Evolutionary conservation across 2,797 vertebrate species (phyloP).

Genomic region (Alauda arvensis): DNA sequence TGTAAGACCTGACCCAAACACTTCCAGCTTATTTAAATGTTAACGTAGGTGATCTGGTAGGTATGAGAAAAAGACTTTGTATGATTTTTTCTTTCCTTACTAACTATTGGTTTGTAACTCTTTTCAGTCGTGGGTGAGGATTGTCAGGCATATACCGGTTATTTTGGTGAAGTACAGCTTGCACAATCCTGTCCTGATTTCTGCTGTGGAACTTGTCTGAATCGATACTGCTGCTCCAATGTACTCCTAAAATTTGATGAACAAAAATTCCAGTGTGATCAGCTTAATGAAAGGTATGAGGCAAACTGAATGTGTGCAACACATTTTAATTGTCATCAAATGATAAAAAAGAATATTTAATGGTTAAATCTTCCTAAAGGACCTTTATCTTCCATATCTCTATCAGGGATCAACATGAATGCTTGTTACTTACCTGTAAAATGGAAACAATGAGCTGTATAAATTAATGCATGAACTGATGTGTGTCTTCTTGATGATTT

Average conservation of each 20-base stretch:
- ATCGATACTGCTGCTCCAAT: not conserved
- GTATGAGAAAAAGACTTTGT: not conserved
- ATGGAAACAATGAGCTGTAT: not conserved
- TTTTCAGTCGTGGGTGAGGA: not conserved
- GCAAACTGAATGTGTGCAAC: not conserved
- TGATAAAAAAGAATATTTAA: not conserved
- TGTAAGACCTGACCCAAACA: not conserved
- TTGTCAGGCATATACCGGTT: not conserved
- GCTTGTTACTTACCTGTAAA: not conserved
- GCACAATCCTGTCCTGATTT: not conserved
- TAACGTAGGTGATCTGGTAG: not conserved
- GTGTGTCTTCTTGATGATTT: not conserved
- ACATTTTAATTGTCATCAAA: not conserved
- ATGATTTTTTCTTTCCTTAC: not conserved
- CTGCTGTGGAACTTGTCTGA: not conserved
- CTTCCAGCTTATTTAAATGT: not conserved
- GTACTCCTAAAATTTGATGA: not conserved
- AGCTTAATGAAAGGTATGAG: not conserved
- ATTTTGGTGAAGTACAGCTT: not conserved
- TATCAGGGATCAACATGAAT: not conserved
- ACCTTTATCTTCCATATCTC: not conserved
- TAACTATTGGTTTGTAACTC: not conserved
- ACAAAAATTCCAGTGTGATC: not conserved
- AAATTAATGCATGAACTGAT: not conserved
- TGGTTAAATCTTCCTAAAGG: not conserved